A percentile compares a stretch with the other conserved stretches of the same genome.
phyloP scores from a whole-genome alignment of 2,797 vertebrate species.

The Crypturellus tataupa region DNA sequence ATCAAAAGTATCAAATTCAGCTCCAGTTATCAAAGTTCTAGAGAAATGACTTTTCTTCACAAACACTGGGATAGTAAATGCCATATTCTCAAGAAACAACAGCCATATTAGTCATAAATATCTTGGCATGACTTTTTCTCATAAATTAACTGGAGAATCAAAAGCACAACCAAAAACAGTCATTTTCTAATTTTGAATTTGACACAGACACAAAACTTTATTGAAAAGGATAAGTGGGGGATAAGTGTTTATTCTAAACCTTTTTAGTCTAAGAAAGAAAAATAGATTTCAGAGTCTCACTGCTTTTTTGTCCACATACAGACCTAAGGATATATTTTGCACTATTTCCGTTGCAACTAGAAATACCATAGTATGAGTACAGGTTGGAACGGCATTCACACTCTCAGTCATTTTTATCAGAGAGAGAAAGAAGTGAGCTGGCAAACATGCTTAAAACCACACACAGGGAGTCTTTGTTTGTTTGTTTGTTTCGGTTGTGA shows the following conservation, averaged over 20 bases:
- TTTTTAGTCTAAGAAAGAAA: neutral
- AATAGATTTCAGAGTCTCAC: neutral
- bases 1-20: neutral
- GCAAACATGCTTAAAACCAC: neutral
- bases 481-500: neutral
- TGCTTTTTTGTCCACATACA: neutral
- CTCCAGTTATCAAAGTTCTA: neutral
- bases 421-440: neutral
- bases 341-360: neutral
- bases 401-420: neutral
- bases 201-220: neutral
- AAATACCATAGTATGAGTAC: neutral
- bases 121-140: neutral
- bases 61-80: neutral
- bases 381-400: neutral
- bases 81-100: neutral
- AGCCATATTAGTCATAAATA: neutral
- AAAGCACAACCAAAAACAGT: neutral
- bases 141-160: neutral
- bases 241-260: neutral
- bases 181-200: neutral
- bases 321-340: neutral
- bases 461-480: accelerated
- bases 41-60: neutral
- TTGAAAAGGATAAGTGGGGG: neutral